Base-by-base conservation (phyloP, 2,888 invertebrate species). In the Boloria euphrosyne region DNA sequence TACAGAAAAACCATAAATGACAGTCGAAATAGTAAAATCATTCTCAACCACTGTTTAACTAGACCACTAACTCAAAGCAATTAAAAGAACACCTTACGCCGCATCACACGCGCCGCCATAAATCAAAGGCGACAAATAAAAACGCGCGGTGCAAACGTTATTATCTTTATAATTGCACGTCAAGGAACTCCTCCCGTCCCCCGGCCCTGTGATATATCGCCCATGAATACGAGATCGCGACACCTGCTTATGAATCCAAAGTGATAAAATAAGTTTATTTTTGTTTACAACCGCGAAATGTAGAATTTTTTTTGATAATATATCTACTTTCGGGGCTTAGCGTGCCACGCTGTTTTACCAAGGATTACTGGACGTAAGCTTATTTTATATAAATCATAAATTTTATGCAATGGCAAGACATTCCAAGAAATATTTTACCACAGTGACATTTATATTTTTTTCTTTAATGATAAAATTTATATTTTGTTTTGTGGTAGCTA, bases 91-190 rank as follows among this genome's bases (percentile, higher is more conserved):
- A 59, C 31, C 64, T 50, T 31, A 22, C 59, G 61, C 52, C 57
- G 59, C 72, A 67, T 73, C 73, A 73, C 77, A 73, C 71, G 68
- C 71, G 68, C 69, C 80, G 86, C 83, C 85, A 88, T 91, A 91
- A 90, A 91, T 91, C 91, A 91, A 85, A 82, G 79, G 79, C 83
- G 84, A 89, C 87, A 89, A 90, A 90, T 90, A 91, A 90, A 89
- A 90, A 83, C 83, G 78, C 82, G 86, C 88, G 88, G 86, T 89
- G 90, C 89, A 89, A 90, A 88, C 86, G 88, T 91, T 92, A 91
- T 92, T 92, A 92, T 91, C 90, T 90, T 89, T 92, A 89, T 92
- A 92, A 92, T 92, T 92, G 92, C 89, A 91, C 89, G 91, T 92
- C 92, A 91, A 85, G 85, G 80, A 79, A 77, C 75, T 78, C 81